Conservation (phyloP, 2,888 invertebrate genomes). For the Lepetodrilus schrolli region DNA sequence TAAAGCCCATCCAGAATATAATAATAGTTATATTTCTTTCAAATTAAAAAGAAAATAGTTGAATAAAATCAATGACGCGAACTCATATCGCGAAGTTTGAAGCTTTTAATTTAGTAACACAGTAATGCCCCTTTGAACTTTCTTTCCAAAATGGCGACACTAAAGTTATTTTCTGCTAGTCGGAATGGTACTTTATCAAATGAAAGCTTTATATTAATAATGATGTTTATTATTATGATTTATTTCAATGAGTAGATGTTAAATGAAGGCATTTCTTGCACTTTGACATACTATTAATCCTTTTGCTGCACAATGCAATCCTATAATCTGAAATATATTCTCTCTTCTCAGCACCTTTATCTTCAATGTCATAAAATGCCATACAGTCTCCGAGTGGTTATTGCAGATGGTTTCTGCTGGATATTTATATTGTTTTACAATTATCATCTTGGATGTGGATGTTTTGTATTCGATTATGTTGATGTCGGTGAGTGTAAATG, state of each 20-base stretch:
- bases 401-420: too few species aligned
- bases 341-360: not conserved
- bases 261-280: too few species aligned
- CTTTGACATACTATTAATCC: not conserved
- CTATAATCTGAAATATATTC: not conserved
- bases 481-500: too few species aligned
- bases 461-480: too few species aligned
- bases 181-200: slow-evolving; percentile 42
- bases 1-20: not conserved
- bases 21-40: not conserved
- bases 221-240: not conserved
- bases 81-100: too few species aligned
- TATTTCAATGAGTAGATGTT: not conserved
- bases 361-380: not conserved
- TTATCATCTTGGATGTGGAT: too few species aligned
- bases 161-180: slow-evolving; percentile 48
- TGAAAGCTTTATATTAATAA: not conserved
- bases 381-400: too few species aligned
- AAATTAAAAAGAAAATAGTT: not conserved
- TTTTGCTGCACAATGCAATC: not conserved
- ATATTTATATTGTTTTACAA: too few species aligned
- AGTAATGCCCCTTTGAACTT: slow-evolving; percentile 13
- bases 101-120: not conserved
- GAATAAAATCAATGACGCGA: too few species aligned
- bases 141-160: slow-evolving; percentile 51